A percentile compares a stretch with the other conserved stretches of the same genome.
Evolutionary conservation across 2,113 vertebrate species (phyloP).

Genomic region (Barbus barbus): DNA sequence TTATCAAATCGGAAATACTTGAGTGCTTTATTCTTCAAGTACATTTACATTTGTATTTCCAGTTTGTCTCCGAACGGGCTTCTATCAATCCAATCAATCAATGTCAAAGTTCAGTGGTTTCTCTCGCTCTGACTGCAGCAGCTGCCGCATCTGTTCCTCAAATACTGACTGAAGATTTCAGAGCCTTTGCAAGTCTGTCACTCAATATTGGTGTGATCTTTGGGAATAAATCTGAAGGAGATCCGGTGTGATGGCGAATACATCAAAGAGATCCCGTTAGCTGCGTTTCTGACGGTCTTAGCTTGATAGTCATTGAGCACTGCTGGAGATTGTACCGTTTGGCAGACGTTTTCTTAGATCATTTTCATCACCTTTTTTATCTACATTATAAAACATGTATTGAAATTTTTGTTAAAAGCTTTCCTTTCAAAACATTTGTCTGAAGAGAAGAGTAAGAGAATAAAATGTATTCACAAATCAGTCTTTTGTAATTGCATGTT

Average conservation of each 20-base stretch:
- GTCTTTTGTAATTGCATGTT: neutral
- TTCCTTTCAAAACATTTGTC: neutral
- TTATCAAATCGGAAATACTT: neutral
- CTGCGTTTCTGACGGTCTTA: neutral
- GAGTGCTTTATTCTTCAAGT: neutral
- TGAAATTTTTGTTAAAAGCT: neutral
- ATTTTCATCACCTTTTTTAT: neutral
- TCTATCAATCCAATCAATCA: conserved; percentile 46
- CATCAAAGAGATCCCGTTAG: conserved; percentile 37
- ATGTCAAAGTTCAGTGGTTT: conserved; percentile 16
- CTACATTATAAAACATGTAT: neutral
- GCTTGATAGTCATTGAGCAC: neutral
- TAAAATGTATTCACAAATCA: neutral
- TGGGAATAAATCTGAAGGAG: too few species aligned
- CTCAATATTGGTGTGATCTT: neutral
- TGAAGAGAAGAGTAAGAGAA: neutral
- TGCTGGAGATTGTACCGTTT: too few species aligned
- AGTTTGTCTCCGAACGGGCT: too few species aligned
- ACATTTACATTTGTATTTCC: conserved; percentile 31
- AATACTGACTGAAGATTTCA: conserved; percentile 40
- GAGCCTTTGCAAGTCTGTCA: neutral
- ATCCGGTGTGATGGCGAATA: neutral
- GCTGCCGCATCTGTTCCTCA: conserved; percentile 51
- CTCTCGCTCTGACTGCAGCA: conserved; percentile 47
- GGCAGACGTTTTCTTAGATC: neutral